Conservation (phyloP, 2,888 invertebrate species). For the Linnaemya vulpina region DNA sequence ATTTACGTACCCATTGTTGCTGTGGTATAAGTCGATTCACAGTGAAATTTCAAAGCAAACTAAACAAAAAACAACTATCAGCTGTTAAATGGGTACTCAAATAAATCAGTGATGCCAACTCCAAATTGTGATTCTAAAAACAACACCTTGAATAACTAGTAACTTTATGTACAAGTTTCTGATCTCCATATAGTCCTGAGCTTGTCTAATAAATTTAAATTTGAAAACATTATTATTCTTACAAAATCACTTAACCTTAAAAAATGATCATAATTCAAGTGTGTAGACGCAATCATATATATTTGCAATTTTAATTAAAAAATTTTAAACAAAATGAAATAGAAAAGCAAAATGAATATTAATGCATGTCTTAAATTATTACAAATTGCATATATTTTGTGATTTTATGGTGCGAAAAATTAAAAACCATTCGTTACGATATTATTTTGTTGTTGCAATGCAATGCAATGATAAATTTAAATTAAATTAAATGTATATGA, state of each 20-base stretch:
- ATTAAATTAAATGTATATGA: slow-evolving; percentile 68
- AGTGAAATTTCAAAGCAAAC: too few relatives aligned
- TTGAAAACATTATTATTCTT: not conserved
- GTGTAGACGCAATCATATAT: slow-evolving; percentile 39
- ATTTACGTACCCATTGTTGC: too few relatives aligned
- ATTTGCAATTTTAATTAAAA: slow-evolving; percentile 54
- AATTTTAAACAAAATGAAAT: not conserved
- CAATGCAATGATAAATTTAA: slow-evolving; percentile 69
- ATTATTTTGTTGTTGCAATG: slow-evolving; percentile 40
- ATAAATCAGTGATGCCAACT: too few relatives aligned
- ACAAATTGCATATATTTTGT: slow-evolving; percentile 59
- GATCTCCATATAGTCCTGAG: not conserved
- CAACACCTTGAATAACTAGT: too few relatives aligned
- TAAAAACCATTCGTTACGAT: slow-evolving; percentile 64
- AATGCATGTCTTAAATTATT: slow-evolving; percentile 49
- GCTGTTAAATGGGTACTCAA: too few relatives aligned
- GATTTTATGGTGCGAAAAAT: slow-evolving; percentile 70
- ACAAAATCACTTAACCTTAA: slow-evolving; percentile 55
- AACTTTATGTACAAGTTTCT: not conserved
- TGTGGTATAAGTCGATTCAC: too few relatives aligned
- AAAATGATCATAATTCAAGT: slow-evolving; percentile 55
- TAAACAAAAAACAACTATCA: too few relatives aligned
- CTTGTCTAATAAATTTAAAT: too few relatives aligned
- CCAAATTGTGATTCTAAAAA: too few relatives aligned
- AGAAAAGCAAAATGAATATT: not conserved